Conservation (phyloP, 2,888 invertebrate genomes). For the Rotaria macrura region DNA sequence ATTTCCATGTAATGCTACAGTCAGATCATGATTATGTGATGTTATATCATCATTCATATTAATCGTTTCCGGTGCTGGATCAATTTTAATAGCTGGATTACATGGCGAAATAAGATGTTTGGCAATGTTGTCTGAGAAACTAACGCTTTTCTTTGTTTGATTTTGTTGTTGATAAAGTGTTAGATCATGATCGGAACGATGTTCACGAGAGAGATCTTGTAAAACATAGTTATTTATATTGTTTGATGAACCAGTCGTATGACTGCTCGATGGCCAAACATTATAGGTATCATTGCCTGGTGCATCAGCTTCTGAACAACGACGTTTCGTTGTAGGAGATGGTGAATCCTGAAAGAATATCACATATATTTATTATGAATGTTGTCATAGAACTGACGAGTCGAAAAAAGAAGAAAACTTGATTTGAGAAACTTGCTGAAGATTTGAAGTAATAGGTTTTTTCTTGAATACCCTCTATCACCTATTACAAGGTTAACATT, state of each 20-base stretch:
- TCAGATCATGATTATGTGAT: background rate
- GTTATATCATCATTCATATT: background rate
- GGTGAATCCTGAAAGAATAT: background rate
- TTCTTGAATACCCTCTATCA: too few species aligned
- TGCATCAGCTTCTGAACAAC: background rate
- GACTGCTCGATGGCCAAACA: background rate
- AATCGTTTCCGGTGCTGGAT: background rate
- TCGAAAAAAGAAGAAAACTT: too few species aligned
- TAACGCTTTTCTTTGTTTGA: conserved; percentile 16
- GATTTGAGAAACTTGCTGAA: too few species aligned
- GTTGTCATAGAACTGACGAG: too few species aligned
- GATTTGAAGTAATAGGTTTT: too few species aligned
- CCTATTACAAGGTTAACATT: too few species aligned
- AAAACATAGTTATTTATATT: background rate
- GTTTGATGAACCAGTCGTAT: background rate
- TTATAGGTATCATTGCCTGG: background rate
- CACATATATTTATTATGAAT: background rate
- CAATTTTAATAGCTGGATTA: background rate
- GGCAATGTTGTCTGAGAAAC: conserved; percentile 9
- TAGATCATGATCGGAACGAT: conserved; percentile 5
- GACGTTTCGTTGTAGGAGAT: background rate
- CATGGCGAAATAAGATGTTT: background rate
- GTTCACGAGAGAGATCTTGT: background rate
- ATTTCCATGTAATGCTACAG: background rate
- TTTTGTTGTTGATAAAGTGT: background rate